A percentile compares a stretch with the other conserved stretches of the same genome.
Conservation (phyloP, 1,140 invertebrate species). For the Hyles vespertilio region DNA sequence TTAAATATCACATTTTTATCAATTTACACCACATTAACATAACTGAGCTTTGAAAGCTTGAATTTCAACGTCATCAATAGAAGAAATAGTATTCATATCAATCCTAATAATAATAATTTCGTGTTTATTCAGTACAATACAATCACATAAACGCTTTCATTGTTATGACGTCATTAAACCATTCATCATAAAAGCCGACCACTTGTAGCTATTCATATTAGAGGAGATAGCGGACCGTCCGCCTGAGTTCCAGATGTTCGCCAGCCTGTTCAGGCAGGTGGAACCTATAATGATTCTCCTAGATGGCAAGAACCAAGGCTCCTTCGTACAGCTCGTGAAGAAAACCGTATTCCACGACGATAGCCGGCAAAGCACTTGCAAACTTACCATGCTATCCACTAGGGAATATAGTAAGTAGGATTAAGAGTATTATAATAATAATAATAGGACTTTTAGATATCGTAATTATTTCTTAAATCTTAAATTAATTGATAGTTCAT, state of each 20-base stretch:
- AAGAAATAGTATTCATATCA: no score
- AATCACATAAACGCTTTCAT: no score
- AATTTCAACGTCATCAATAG: slow-evolving; percentile 8
- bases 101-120: no score
- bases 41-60: no score
- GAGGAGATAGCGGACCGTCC: slow-evolving; percentile 78
- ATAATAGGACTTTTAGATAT: no score
- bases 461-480: no score
- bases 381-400: slow-evolving; percentile 74
- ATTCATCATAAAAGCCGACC: neutral
- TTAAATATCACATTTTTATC: no score
- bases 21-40: no score
- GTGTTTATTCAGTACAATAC: no score
- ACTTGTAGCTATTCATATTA: slow-evolving; percentile 75
- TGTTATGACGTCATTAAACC: neutral
- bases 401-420: slow-evolving; percentile 76
- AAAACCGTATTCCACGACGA: slow-evolving; percentile 47
- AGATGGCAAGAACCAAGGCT: slow-evolving; percentile 68
- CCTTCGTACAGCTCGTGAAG: slow-evolving; percentile 72
- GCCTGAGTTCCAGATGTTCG: slow-evolving; percentile 77
- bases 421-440: neutral
- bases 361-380: slow-evolving; percentile 39
- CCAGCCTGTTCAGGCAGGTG: slow-evolving; percentile 79
- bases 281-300: slow-evolving; percentile 77
- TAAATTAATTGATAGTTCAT: no score